A percentile compares a stretch with the other conserved stretches of the same genome.
These are phyloP conservation scores for Buathra laborator DNA, from an alignment of 2,888 invertebrate species.

Conservation along the genomic window DNA sequence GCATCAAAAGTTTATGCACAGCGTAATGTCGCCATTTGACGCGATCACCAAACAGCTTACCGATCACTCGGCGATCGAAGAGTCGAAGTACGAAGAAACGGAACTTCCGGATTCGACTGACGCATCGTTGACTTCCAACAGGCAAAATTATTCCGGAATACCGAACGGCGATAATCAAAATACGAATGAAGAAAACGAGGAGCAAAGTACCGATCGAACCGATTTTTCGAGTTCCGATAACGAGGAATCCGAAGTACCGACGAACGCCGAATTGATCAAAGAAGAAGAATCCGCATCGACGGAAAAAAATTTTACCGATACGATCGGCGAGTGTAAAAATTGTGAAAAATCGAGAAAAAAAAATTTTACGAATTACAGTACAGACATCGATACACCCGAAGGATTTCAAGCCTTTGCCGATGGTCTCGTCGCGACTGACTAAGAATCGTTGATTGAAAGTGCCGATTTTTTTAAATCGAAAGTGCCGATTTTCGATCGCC, in stretches of 20 bases:
- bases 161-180: conserved; percentile 50
- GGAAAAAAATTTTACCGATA: conserved; percentile 38
- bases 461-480: too few species aligned
- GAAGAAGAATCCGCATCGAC: conserved; percentile 67
- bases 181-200: conserved; percentile 41
- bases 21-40: conserved; percentile 78
- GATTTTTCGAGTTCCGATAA: background rate
- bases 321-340: conserved; percentile 47
- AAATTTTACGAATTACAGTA: conserved; percentile 45
- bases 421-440: conserved; percentile 75
- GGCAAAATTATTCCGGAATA: conserved; percentile 71
- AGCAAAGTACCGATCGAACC: conserved; percentile 22
- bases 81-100: conserved; percentile 70
- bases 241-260: conserved; percentile 19
- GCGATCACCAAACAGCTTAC: conserved; percentile 79
- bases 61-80: conserved; percentile 77
- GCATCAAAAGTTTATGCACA: conserved; percentile 74
- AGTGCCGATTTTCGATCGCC: too few species aligned
- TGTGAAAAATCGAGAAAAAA: conserved; percentile 39
- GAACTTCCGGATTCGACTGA: conserved; percentile 57
- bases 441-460: conserved; percentile 22
- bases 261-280: conserved; percentile 64
- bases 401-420: conserved; percentile 79
- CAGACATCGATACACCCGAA: conserved; percentile 77
- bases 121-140: conserved; percentile 68